These are phyloP conservation scores for Enoplosus armatus DNA, from an alignment of 2,797 vertebrate species.

Conservation along the genomic window DNA sequence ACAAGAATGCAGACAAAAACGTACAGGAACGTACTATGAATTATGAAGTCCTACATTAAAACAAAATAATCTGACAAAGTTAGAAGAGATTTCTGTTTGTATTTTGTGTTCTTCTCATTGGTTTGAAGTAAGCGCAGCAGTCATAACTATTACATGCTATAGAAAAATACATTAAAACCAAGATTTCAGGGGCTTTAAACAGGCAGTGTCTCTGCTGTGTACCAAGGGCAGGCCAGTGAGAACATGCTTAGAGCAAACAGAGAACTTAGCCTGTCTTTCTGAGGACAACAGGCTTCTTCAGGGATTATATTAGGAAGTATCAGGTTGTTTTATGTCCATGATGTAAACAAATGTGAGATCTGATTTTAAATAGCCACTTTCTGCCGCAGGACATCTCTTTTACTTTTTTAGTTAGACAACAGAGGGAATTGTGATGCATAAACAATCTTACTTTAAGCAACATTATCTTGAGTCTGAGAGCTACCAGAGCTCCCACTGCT, in stretches of 20 bases:
- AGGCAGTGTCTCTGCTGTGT: background rate
- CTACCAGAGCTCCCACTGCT: background rate
- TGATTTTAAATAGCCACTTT: conserved; percentile 19
- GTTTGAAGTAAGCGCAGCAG: too few species aligned
- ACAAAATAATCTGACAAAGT: too few species aligned
- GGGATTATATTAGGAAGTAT: conserved; percentile 4
- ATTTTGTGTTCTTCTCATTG: too few species aligned
- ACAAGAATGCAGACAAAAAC: too few species aligned
- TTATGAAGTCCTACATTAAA: too few species aligned
- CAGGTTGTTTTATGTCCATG: background rate
- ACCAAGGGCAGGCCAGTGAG: background rate
- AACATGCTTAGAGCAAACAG: background rate
- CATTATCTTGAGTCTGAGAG: background rate
- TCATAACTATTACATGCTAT: background rate
- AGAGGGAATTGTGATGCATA: conserved; percentile 4
- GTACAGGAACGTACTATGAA: too few species aligned
- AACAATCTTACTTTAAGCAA: conserved; percentile 11
- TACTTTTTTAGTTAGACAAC: conserved; percentile 17
- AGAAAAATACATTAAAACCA: background rate
- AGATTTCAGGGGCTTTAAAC: background rate
- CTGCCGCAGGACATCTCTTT: conserved; percentile 13
- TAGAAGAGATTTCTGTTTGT: too few species aligned
- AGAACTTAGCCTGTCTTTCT: background rate
- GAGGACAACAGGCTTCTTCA: background rate
- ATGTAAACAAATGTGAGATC: conserved; percentile 18